A percentile compares a stretch with the other conserved stretches of the same genome.
Evolutionary conservation across 2,888 invertebrate genomes (phyloP).

Genomic region (Drosophila pseudotakahashii): DNA sequence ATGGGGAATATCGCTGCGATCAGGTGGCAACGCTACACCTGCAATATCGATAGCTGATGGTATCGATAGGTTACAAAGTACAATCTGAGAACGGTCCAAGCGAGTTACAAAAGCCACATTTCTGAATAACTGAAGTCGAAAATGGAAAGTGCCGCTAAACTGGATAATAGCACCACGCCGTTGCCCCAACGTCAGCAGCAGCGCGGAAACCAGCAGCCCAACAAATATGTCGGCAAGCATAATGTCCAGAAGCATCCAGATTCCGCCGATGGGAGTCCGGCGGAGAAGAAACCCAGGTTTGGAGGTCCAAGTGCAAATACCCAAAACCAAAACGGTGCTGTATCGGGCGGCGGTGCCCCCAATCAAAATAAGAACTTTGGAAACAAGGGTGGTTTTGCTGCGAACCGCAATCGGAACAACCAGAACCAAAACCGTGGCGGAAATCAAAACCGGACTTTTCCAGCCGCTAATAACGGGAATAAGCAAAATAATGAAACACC

Average conservation of each 20-base stretch:
- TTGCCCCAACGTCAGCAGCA: slow-evolving; percentile 77
- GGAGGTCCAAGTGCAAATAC: slow-evolving; percentile 70
- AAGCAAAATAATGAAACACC: slow-evolving; percentile 54
- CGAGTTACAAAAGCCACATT: background rate
- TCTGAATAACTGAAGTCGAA: slow-evolving; percentile 5
- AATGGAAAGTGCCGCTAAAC: slow-evolving; percentile 73
- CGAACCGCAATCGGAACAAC: slow-evolving; percentile 66
- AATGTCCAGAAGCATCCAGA: slow-evolving; percentile 59
- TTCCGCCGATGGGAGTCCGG: slow-evolving; percentile 71
- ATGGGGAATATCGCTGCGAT: too few species aligned
- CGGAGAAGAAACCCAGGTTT: slow-evolving; percentile 82
- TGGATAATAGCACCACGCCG: slow-evolving; percentile 71
- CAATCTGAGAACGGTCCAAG: slow-evolving; percentile 5
- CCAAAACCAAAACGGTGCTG: slow-evolving; percentile 45
- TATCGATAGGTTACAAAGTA: slow-evolving; percentile 15
- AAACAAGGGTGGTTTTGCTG: slow-evolving; percentile 76
- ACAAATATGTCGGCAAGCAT: slow-evolving; percentile 60
- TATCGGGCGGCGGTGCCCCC: slow-evolving; percentile 38
- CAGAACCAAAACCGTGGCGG: slow-evolving; percentile 74
- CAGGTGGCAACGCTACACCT: too few species aligned
- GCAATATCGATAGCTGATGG: too few species aligned
- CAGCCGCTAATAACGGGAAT: slow-evolving; percentile 70
- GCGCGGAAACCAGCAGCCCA: slow-evolving; percentile 52
- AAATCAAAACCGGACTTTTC: slow-evolving; percentile 73
- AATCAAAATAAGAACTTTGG: slow-evolving; percentile 77